Conservation (phyloP, 2,888 invertebrate genomes). For the Hylaea fasciaria region DNA sequence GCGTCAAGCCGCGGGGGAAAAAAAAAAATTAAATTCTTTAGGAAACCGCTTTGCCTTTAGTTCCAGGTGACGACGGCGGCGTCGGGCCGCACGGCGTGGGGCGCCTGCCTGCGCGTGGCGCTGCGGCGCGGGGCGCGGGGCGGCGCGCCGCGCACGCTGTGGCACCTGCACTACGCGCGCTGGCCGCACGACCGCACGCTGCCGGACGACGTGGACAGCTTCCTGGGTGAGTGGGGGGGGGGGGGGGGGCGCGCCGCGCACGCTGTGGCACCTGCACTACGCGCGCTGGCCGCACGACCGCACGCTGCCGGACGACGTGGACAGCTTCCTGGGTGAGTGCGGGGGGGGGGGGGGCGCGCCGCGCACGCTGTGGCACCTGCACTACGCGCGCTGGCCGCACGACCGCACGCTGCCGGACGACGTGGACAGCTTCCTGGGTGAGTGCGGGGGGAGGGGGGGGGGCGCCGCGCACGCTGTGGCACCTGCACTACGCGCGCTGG, state of each 20-base stretch:
- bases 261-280: constrained; percentile 94
- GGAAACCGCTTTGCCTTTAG: constrained; percentile 49
- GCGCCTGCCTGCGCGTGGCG: constrained; percentile 60
- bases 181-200: constrained; percentile 87
- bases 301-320: constrained; percentile 80
- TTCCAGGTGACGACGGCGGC: constrained; percentile 58
- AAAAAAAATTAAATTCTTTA: too few species aligned
- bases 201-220: constrained; percentile 87
- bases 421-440: constrained; percentile 86
- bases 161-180: constrained; percentile 93
- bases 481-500: constrained; percentile 93
- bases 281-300: constrained; percentile 87
- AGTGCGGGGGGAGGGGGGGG: constrained; percentile 34
- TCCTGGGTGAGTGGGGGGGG: constrained; percentile 70
- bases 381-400: constrained; percentile 90
- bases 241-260: constrained; percentile 37
- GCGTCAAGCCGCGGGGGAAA: too few species aligned
- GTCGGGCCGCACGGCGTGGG: constrained; percentile 67
- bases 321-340: constrained; percentile 66
- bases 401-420: constrained; percentile 86
- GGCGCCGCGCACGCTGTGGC: constrained; percentile 87
- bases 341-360: constrained; percentile 33
- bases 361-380: constrained; percentile 91
- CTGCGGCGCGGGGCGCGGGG: constrained; percentile 37
- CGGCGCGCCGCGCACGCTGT: constrained; percentile 78